Evolutionary conservation across 2,113 vertebrate species (phyloP).

Genomic region (Chamaea fasciata): DNA sequence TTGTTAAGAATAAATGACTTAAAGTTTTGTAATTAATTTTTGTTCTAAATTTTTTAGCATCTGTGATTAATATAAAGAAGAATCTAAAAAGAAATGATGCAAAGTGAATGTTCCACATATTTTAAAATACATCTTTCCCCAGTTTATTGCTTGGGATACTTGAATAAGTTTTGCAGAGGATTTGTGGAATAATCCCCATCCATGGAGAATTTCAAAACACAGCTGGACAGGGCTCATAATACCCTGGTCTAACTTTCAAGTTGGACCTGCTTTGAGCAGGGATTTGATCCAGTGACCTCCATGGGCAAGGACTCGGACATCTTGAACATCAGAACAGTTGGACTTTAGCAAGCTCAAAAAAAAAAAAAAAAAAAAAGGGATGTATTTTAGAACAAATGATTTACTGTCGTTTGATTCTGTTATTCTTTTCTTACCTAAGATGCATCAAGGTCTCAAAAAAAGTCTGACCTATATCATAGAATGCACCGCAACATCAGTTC

Average conservation of each 20-base stretch:
- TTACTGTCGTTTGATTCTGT: background rate
- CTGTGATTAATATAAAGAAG: background rate
- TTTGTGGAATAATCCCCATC: background rate
- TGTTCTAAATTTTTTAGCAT: background rate
- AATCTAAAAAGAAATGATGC: background rate
- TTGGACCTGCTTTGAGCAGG: background rate
- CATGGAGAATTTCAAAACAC: background rate
- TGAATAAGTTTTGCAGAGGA: background rate
- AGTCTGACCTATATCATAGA: background rate
- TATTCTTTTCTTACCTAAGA: background rate
- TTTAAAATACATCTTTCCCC: background rate
- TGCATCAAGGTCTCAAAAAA: accelerated
- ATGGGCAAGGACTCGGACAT: background rate
- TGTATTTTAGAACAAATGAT: background rate
- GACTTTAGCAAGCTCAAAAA: background rate
- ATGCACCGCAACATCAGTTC: background rate
- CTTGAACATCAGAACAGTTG: background rate
- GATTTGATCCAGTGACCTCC: background rate
- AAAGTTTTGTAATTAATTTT: background rate
- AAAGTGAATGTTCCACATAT: background rate
- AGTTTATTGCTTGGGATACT: background rate
- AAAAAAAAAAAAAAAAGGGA: background rate
- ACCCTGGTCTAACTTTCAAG: background rate
- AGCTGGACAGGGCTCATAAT: background rate
- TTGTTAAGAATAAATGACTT: background rate